These are phyloP conservation scores for Peromyscus leucopus DNA, from an alignment of 2,113 vertebrate species.

Conservation along the genomic window DNA sequence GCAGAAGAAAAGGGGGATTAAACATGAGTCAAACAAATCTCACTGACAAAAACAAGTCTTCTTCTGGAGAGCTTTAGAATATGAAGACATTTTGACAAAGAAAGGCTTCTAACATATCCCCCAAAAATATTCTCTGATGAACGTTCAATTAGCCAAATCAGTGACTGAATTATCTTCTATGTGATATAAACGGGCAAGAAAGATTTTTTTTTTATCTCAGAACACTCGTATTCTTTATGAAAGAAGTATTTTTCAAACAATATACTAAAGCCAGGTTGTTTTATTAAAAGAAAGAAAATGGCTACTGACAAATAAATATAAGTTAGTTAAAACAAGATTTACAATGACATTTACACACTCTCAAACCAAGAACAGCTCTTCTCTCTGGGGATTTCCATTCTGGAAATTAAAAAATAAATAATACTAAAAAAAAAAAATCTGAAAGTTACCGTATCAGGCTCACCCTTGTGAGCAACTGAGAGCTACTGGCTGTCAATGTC, in stretches of 20 bases:
- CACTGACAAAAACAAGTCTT: conserved; percentile 30
- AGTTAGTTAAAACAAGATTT: conserved; percentile 29
- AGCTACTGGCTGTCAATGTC: conserved; percentile 56
- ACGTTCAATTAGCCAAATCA: conserved; percentile 47
- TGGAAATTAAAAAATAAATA: background rate
- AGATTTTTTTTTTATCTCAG: background rate
- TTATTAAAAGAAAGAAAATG: conserved; percentile 47
- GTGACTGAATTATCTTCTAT: background rate
- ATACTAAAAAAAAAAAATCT: conserved; percentile 1
- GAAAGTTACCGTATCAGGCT: background rate
- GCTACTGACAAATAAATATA: conserved; percentile 22
- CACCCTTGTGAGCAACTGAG: background rate
- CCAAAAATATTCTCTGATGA: conserved; percentile 10
- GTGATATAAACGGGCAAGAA: background rate
- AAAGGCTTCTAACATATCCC: conserved; percentile 18
- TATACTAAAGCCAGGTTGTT: background rate
- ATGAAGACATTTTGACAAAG: background rate
- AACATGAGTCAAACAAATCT: conserved; percentile 5
- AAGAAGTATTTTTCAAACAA: conserved; percentile 42
- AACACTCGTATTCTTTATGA: conserved; percentile 13
- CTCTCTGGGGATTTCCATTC: background rate
- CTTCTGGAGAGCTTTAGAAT: conserved; percentile 17
- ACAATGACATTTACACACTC: conserved; percentile 22
- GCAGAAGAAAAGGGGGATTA: conserved; percentile 16
- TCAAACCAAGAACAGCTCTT: conserved; percentile 9